Conservation (phyloP, 2,113 vertebrate genomes). For the Ranitomeya imitator region DNA sequence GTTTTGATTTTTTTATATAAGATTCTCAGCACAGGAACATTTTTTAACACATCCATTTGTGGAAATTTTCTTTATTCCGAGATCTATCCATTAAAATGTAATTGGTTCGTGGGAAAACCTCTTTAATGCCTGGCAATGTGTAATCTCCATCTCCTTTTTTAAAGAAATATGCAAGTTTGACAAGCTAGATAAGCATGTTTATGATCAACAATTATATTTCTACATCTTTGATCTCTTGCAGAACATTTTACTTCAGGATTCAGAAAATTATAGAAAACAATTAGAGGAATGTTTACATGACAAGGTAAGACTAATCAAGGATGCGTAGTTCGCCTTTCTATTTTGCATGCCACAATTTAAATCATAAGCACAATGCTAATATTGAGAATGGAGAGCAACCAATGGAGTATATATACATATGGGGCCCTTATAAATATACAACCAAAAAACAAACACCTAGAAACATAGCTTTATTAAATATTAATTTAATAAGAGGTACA, state of each 20-base stretch:
- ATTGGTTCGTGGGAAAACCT: too few species aligned
- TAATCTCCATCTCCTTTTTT: not conserved
- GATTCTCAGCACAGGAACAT: too few species aligned
- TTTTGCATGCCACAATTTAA: not conserved
- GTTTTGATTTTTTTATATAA: too few species aligned
- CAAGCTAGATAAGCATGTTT: not conserved
- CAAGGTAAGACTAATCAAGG: conserved; percentile 76
- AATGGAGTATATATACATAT: too few species aligned
- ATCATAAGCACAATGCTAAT: not conserved
- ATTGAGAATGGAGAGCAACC: not conserved
- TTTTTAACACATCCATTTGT: too few species aligned
- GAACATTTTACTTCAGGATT: conserved; percentile 97
- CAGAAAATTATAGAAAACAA: conserved; percentile 94
- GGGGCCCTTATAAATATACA: too few species aligned
- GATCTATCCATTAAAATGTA: too few species aligned
- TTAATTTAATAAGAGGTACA: too few species aligned
- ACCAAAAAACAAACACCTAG: too few species aligned
- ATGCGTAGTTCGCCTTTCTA: not conserved
- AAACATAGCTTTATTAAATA: too few species aligned
- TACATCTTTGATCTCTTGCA: conserved; percentile 61
- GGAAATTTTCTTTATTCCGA: too few species aligned
- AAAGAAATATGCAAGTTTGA: not conserved
- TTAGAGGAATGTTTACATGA: conserved; percentile 97
- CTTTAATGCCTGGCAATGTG: not conserved
- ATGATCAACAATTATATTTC: not conserved